Base-by-base conservation (phyloP, 2,888 invertebrate species). In the Merodon equestris region DNA sequence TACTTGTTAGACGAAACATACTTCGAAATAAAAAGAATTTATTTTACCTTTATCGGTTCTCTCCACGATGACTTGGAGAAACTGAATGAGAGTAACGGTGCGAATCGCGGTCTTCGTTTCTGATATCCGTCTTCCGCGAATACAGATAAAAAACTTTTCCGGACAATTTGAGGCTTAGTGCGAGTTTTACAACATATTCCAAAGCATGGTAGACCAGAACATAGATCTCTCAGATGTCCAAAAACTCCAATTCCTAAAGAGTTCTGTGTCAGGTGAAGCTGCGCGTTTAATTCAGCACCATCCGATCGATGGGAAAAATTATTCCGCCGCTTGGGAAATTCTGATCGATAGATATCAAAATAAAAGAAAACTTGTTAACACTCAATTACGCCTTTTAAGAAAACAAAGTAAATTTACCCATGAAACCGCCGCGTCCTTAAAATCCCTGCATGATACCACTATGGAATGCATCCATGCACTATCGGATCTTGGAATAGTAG, bases 281-380 rank as follows among this genome's bases (percentile, higher is more conserved):
- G 63, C 51, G 1, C 42, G 63, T 1, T 10, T 51, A 15, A 44
- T 53, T n/a, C 63, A 63, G 17, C 63, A 63, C n/a, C 34, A 51
- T 14, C 61, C 44, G 9, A 44, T 63, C 9, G 60, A 54, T 4
- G 17, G 18, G 7, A 40, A 63, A 63, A 54, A 15, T 15, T 63
- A 71, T 19, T 10, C 48, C 1, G 34, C 61, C 9, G 64, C 57
- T 19, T 58, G 38, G 51, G 13, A 51, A 51, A 64, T 64, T 1
- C 14, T 64, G 1, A 53, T 1, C 1, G 64, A 58, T 19, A 51
- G 57, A 14, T 64, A 44, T 1, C 50, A 58, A 64, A 64, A 64
- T 12, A 64, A 56, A 17, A 50, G 72, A 27, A 72, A 72, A 53
- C 10, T 64, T 1, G 58, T 58, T 0, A 72, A 72, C 14, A 45